phyloP scores from a whole-genome alignment of 2,113 vertebrate species.

The Hydrolagus affinis region DNA sequence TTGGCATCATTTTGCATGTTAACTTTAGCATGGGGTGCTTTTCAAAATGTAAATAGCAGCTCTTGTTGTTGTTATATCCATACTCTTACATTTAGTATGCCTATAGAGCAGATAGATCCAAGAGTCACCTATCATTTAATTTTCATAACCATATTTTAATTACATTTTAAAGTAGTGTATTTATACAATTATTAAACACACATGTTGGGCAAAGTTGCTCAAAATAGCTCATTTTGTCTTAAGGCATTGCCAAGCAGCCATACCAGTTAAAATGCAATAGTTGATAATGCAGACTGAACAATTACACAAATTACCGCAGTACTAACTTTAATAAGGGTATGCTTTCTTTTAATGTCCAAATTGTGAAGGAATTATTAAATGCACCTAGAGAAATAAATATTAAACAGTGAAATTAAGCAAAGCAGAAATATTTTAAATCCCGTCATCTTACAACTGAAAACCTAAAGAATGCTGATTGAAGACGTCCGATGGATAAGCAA shows the following conservation, averaged over 20 bases:
- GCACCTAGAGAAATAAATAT: not conserved
- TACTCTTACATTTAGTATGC: not conserved
- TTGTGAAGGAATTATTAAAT: not conserved
- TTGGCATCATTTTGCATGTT: not conserved
- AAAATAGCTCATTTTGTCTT: not conserved
- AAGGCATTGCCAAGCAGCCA: not conserved
- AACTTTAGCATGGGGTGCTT: not conserved
- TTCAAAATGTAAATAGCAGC: not conserved
- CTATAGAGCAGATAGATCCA: not conserved
- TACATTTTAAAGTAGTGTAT: not conserved
- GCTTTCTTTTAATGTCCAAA: not conserved
- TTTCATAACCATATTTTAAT: slow-evolving; percentile 3
- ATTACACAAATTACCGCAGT: not conserved
- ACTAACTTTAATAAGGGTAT: not conserved
- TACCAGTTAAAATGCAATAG: not conserved
- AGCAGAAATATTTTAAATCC: not conserved
- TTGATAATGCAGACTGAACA: not conserved
- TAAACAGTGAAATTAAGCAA: not conserved
- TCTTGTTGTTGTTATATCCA: not conserved
- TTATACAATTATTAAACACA: not conserved
- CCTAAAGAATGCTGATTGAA: not conserved
- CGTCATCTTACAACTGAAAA: not conserved
- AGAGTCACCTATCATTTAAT: not conserved
- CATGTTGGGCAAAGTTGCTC: not conserved
- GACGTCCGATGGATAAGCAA: too few species aligned